Conservation (phyloP, 2,888 invertebrate species). For the Andrena camellia region DNA sequence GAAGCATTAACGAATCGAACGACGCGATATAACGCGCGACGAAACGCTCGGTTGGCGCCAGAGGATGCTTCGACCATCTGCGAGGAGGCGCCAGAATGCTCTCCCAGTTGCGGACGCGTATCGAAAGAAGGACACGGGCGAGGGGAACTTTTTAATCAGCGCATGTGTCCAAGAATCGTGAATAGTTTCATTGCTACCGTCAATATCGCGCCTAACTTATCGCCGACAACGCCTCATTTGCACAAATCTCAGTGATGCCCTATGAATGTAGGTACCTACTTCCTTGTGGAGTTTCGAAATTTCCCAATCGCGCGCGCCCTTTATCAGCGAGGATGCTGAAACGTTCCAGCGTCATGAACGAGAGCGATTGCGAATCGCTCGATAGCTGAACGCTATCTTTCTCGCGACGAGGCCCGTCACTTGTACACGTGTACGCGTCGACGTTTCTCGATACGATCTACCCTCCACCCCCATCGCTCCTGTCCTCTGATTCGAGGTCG, state of each 20-base stretch:
- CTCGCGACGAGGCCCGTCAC: constrained; percentile 14
- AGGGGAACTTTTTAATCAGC: constrained; percentile 57
- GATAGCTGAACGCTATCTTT: constrained; percentile 19
- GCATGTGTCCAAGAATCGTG: constrained; percentile 46
- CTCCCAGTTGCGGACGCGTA: not conserved
- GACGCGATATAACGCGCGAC: constrained; percentile 23
- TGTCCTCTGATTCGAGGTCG: constrained; percentile 40
- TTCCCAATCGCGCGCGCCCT: constrained; percentile 28
- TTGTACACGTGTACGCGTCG: constrained; percentile 1
- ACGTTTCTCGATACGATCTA: constrained; percentile 28
- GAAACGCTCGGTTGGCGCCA: constrained; percentile 48
- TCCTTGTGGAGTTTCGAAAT: too few relatives aligned
- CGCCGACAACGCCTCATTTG: too few relatives aligned
- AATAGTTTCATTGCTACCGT: constrained; percentile 44
- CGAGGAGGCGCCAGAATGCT: constrained; percentile 30
- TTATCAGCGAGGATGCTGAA: not conserved
- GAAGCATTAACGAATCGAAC: constrained; percentile 57
- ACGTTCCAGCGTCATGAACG: not conserved
- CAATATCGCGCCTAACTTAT: too few relatives aligned
- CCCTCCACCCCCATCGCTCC: constrained; percentile 5
- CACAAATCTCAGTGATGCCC: too few relatives aligned
- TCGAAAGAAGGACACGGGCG: not conserved
- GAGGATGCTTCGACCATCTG: constrained; percentile 28
- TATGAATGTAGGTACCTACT: too few relatives aligned
- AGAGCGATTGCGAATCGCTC: constrained; percentile 11